phyloP scores from a whole-genome alignment of 2,888 invertebrate species.

The Pinctada fucata region DNA sequence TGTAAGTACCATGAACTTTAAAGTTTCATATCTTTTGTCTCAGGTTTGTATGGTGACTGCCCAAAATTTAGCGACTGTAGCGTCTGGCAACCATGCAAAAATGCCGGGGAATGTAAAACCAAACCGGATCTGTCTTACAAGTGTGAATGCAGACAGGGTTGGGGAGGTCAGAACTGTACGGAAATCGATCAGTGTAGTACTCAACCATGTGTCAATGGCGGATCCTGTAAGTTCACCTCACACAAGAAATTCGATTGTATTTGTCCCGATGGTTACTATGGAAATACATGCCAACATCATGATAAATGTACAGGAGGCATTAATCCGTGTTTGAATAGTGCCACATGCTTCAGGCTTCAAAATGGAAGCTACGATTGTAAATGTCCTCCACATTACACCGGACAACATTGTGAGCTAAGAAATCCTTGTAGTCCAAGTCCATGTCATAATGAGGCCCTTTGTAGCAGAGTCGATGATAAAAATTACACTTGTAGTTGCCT shows the following conservation, averaged over 20 bases:
- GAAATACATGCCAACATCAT: slow-evolving; percentile 52
- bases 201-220: slow-evolving; percentile 57
- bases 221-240: slow-evolving; percentile 53
- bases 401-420: slow-evolving; percentile 50
- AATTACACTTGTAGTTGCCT: slow-evolving; percentile 47
- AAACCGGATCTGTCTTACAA: slow-evolving; percentile 52
- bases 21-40: not conserved
- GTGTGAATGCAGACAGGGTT: slow-evolving; percentile 58
- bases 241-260: slow-evolving; percentile 53
- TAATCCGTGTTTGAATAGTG: slow-evolving; percentile 49
- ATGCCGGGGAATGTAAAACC: slow-evolving; percentile 55
- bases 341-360: slow-evolving; percentile 34
- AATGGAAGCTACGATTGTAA: slow-evolving; percentile 48
- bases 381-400: slow-evolving; percentile 53
- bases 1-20: too few species aligned
- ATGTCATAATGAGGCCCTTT: slow-evolving; percentile 49
- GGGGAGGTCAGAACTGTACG: slow-evolving; percentile 62
- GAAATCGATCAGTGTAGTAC: slow-evolving; percentile 55
- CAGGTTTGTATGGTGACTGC: slow-evolving; percentile 46
- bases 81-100: slow-evolving; percentile 57
- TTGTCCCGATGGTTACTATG: slow-evolving; percentile 53
- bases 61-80: slow-evolving; percentile 57
- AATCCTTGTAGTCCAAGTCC: slow-evolving; percentile 59
- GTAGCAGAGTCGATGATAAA: slow-evolving; percentile 19
- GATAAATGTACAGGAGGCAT: slow-evolving; percentile 40